Percentiles rank a stretch among this genome's conserved stretches.
phyloP scores from a whole-genome alignment of 2,797 vertebrate genomes.

The Urophycis tenuis region DNA sequence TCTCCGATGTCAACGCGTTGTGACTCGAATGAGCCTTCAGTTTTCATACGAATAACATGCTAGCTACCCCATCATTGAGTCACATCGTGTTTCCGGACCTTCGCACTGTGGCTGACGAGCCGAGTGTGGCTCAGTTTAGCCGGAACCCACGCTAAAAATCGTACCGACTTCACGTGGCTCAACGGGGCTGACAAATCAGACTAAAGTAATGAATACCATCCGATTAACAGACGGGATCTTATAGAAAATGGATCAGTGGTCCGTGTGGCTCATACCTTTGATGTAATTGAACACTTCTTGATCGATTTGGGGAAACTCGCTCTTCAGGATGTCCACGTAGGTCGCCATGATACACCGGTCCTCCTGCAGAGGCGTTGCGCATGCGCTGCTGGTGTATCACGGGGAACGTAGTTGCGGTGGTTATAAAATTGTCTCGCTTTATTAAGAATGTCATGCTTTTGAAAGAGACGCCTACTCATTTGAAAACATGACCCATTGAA shows the following conservation, averaged over 20 bases:
- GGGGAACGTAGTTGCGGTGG: constrained; percentile 45
- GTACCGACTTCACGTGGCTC: constrained; percentile 10
- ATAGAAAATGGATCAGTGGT: background rate
- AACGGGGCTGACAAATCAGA: background rate
- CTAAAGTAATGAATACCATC: background rate
- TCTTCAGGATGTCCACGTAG: constrained; percentile 89
- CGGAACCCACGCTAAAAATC: background rate
- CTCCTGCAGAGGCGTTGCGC: constrained; percentile 38
- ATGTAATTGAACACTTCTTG: constrained; percentile 90
- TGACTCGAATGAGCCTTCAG: background rate
- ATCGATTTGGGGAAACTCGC: constrained; percentile 94
- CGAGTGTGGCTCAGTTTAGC: background rate
- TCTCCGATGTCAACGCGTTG: background rate
- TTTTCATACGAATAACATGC: background rate
- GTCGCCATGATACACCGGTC: constrained; percentile 80
- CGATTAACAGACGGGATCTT: background rate
- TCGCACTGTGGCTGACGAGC: too few relatives aligned
- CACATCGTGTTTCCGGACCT: background rate
- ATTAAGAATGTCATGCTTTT: background rate
- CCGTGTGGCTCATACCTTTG: constrained; percentile 73
- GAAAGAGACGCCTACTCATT: background rate
- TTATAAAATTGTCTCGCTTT: background rate
- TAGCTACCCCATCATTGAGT: background rate
- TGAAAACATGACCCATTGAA: background rate
- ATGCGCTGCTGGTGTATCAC: constrained; percentile 44